Evolutionary conservation across 2,113 vertebrate species (phyloP), one percentile per base, ranked within the genome.

Genomic region (Candoia aspera): DNA sequence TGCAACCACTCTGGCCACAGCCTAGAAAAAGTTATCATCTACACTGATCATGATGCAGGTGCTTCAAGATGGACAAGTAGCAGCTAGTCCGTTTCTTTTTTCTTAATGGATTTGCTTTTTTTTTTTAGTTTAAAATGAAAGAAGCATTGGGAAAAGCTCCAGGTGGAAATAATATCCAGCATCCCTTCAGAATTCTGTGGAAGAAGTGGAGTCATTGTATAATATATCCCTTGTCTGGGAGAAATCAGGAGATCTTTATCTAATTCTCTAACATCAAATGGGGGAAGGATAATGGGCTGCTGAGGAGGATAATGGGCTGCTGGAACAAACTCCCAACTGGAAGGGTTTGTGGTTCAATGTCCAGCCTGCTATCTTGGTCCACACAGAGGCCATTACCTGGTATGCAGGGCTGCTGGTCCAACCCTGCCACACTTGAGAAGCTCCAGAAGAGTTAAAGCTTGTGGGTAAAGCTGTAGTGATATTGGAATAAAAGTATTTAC

Each of bases 401-500:
- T 12, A 5, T 33, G 46, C 10, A 86, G 11, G 3, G 11, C 57
- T 85, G 6, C 23, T 4, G 17, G 3, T 33, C 5, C 8, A 49
- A 49, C 26, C 11, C 59, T 55, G 17, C 11, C 62, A 4, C 17
- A 49, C 15, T 29, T 60, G 11, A 26, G 3, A 90, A 90, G 2
- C 42, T 68, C 62, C n/a, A 33, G 26, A 4, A 68, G 60, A 54
- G 13, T 46, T 55, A 6, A 55, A 29, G 17, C 2, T 68, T 12
- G 55, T 57, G 55, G 55, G 37, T 64, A 86, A 91, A 86, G 85
- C 29, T 62, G 19, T 86, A 64, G 37, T 91, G 64, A 59, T 84
- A 84, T 90, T 17, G 53, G 84, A 62, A 91, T 55, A 21, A 86
- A 86, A 91, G 64, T 86, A 84, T 86, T 26, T 68, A 10, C 58